phyloP scores from a whole-genome alignment of 1,140 invertebrate genomes.

The Dreissena rostriformis region DNA sequence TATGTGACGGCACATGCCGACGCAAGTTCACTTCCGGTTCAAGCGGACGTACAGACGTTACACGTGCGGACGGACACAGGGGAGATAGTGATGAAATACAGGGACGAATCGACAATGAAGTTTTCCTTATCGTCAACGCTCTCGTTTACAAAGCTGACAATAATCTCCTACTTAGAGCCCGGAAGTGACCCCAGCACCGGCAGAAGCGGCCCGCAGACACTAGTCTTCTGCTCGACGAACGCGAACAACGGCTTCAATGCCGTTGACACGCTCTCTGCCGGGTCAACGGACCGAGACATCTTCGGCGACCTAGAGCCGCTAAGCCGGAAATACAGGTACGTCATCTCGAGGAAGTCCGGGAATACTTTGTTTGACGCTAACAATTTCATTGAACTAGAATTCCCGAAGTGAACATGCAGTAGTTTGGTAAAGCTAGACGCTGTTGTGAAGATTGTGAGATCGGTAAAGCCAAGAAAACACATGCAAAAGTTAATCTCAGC shows the following conservation, averaged over 20 bases:
- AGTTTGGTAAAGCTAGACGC: no score
- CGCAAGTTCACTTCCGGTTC: not conserved
- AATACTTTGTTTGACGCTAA: constrained; percentile 41
- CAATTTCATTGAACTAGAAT: constrained; percentile 20
- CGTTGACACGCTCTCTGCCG: constrained; percentile 19
- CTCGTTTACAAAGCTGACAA: constrained; percentile 24
- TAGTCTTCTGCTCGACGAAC: constrained; percentile 35
- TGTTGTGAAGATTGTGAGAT: no score
- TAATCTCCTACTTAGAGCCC: not conserved
- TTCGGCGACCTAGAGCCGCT: not conserved
- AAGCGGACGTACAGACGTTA: not conserved
- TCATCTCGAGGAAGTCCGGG: constrained; percentile 8
- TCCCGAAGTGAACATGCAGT: not conserved
- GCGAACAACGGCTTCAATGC: constrained; percentile 27
- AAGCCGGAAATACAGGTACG: constrained; percentile 17
- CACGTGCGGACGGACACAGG: constrained; percentile 10
- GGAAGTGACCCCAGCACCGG: no score
- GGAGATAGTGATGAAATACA: constrained; percentile 1
- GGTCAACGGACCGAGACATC: not conserved
- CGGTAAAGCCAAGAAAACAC: no score
- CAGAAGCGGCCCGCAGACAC: constrained; percentile 11
- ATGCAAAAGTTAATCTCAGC: no score
- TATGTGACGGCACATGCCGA: not conserved
- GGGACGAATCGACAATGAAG: constrained; percentile 31
- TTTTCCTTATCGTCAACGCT: not conserved